Base-by-base conservation (phyloP, 64 coral and sea anemone genomes). In the Stylophora pistillata region DNA sequence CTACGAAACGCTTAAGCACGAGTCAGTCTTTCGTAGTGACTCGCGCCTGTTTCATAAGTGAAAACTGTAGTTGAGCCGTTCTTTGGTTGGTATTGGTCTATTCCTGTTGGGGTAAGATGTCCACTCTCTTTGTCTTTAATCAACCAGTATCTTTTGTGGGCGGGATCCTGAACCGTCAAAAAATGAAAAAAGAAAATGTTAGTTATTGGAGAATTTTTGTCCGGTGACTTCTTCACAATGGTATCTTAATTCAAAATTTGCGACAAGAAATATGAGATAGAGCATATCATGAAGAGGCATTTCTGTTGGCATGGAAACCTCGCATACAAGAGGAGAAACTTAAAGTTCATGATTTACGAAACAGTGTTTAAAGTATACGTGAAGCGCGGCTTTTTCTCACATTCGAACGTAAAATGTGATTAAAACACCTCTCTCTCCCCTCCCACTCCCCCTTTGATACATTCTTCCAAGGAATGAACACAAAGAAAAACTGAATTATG, bases 1-100 rank as follows among this genome's bases (percentile, higher is more conserved):
- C 7, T 3, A 4, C 37, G 3, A 47, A 7, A 47, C 37, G 37
- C 37, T 47, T 47, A 47, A 47, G 3, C 37, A 47, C 37, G 37
- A 47, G 37, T 47, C 0, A 47, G 37, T 47, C 37, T 47, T 47
- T 47, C 37, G 37, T 47, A 0, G 34, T 78, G 25, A 26, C 52
- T 56, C 14, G 23, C 1, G n/a, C 23, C 52, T 41, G 60, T 41
- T 30, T 7, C 78, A 41, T 37, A 32, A 6, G 10, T 30, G 18
- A 82, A 82, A 18, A 82, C 56, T 21, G 78, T 82, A 2, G 60
- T 59, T n/a, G 78, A 82, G 26, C 20, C 31, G 37, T 82, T 11
- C 3, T 17, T 18, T 41, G 78, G 78, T 10, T 82, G 21, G 58
- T 82, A 82, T 20, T 28, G 26, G 41, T 41, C 18, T 30, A 82